Evolutionary conservation across 1,140 invertebrate genomes (phyloP).

Genomic region (Brachionus angularis): DNA sequence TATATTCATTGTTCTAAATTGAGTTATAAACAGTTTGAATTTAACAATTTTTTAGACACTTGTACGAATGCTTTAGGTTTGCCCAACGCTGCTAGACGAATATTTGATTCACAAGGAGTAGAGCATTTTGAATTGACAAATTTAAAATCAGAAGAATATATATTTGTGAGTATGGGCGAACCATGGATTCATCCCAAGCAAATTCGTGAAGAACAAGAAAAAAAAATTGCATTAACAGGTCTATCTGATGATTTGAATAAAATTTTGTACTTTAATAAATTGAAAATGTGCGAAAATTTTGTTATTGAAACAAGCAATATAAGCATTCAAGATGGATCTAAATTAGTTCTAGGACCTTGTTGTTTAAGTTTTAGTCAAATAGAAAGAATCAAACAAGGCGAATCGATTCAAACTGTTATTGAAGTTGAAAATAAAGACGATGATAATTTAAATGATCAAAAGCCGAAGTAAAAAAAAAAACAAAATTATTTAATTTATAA

Average conservation of each 20-base stretch:
- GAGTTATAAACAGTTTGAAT: constrained; percentile 36
- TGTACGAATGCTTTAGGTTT: constrained; percentile 53
- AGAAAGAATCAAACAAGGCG: constrained; percentile 18
- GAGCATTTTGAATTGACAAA: constrained; percentile 53
- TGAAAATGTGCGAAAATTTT: constrained; percentile 32
- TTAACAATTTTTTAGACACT: constrained; percentile 53
- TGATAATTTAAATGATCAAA: not conserved
- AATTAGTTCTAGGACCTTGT: not conserved
- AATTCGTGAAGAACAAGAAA: constrained; percentile 52
- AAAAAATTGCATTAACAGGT: constrained; percentile 51
- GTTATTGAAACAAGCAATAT: constrained; percentile 3
- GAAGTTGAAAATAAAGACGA: constrained; percentile 6
- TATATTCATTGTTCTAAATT: constrained; percentile 14
- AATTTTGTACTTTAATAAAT: constrained; percentile 38
- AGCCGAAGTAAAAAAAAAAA: constrained; percentile 4
- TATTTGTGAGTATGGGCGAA: constrained; percentile 56
- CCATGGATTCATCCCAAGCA: constrained; percentile 54
- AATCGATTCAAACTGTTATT: constrained; percentile 31
- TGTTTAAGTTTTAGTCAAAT: not conserved
- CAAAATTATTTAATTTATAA: not conserved
- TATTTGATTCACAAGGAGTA: constrained; percentile 55
- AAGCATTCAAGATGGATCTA: constrained; percentile 7
- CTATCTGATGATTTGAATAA: constrained; percentile 52
- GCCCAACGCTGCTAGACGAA: constrained; percentile 55
- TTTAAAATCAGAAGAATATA: constrained; percentile 52